A percentile compares a stretch with the other conserved stretches of the same genome.
These are phyloP conservation scores for Gandaritis pyraliata DNA, from an alignment of 2,888 invertebrate species.

Conservation along the genomic window DNA sequence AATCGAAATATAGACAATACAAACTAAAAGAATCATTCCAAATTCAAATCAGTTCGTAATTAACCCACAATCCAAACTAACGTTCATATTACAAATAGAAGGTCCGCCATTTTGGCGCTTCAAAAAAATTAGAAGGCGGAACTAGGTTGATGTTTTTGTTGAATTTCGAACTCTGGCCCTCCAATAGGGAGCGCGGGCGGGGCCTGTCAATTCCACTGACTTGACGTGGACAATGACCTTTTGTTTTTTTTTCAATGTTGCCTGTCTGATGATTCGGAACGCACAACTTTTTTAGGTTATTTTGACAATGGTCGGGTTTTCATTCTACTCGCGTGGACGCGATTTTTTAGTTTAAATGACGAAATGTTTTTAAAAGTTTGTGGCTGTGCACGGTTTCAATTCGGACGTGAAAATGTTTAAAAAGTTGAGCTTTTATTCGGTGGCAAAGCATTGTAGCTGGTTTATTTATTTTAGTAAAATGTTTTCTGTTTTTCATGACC, in stretches of 20 bases:
- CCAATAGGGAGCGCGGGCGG: conserved; percentile 82
- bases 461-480: conserved; percentile 13
- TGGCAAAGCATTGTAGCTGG: conserved; percentile 8
- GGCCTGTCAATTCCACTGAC: conserved; percentile 79
- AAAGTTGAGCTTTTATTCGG: conserved; percentile 22
- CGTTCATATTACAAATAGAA: conserved; percentile 75
- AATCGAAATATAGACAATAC: conserved; percentile 7
- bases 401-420: conserved; percentile 21
- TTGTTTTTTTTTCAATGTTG: conserved; percentile 54
- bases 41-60: conserved; percentile 30
- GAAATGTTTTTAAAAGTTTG: conserved; percentile 36
- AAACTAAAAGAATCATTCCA: conserved; percentile 16
- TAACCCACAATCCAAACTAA: conserved; percentile 42
- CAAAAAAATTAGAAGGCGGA: conserved; percentile 83
- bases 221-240: conserved; percentile 78
- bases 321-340: conserved; percentile 21
- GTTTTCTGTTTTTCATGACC: conserved; percentile 6
- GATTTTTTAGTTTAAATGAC: conserved; percentile 26
- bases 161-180: conserved; percentile 78
- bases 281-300: conserved; percentile 47
- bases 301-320: conserved; percentile 40
- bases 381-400: conserved; percentile 16
- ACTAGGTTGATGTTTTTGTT: conserved; percentile 82
- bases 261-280: conserved; percentile 43
- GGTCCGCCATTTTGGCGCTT: conserved; percentile 77